A percentile compares a stretch with the other conserved stretches of the same genome.
Conservation (phyloP, 1,140 invertebrate genomes). For the Eueides isabella region DNA sequence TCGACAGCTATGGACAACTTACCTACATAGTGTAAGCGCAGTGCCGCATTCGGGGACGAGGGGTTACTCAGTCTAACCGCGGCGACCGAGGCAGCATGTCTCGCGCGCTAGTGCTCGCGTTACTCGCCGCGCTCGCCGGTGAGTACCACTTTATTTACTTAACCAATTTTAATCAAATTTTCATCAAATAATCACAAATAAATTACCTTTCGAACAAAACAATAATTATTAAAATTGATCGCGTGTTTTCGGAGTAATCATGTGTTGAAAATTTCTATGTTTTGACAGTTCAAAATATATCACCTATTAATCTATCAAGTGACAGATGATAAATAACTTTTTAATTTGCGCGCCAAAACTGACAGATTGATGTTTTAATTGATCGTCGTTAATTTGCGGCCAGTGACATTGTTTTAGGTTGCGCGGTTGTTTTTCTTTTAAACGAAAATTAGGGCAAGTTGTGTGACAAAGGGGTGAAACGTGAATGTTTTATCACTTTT, state of each 20-base stretch:
- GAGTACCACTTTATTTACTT: conserved; percentile 46
- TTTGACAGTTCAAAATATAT: conserved; percentile 6
- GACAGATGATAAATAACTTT: conserved; percentile 10
- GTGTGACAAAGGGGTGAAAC: conserved; percentile 5
- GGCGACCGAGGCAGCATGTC: conserved; percentile 62
- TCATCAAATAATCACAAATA: neutral
- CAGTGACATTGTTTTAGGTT: conserved; percentile 9
- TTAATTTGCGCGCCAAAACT: conserved; percentile 8
- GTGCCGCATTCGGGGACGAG: conserved; percentile 76
- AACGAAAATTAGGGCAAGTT: neutral
- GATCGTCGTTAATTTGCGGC: conserved; percentile 9
- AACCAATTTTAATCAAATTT: neutral
- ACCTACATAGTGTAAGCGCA: conserved; percentile 51
- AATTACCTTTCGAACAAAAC: neutral
- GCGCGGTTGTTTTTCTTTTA: neutral
- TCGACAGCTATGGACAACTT: conserved; percentile 36
- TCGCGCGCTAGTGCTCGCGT: conserved; percentile 49
- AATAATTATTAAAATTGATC: neutral
- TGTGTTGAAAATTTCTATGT: neutral
- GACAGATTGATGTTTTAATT: conserved; percentile 13
- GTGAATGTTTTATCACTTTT: neutral
- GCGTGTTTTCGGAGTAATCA: neutral
- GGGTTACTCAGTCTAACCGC: conserved; percentile 47
- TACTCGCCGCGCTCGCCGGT: conserved; percentile 62
- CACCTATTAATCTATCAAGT: neutral